Conservation (phyloP, 2,797 vertebrate species). For the Halcyon leucocephala region DNA sequence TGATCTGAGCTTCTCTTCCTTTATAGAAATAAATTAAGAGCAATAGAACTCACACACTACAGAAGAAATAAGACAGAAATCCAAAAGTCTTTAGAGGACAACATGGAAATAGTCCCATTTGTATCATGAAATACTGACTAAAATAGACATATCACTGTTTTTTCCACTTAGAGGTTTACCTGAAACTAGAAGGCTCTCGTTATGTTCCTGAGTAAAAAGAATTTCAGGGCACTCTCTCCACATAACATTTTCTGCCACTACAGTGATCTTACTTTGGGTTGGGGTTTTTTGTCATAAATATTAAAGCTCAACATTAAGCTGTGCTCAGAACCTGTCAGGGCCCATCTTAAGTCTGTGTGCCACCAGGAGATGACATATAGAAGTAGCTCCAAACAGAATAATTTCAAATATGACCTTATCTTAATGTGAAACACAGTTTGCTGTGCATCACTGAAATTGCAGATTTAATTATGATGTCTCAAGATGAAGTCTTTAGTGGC, state of each 20-base stretch:
- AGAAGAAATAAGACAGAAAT: background rate
- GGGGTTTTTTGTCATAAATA: background rate
- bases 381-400: background rate
- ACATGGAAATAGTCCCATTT: background rate
- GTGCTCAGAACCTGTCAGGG: background rate
- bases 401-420: background rate
- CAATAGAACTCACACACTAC: background rate
- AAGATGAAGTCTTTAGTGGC: background rate
- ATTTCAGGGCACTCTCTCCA: background rate
- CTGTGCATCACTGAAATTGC: background rate
- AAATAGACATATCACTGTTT: background rate
- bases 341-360: background rate
- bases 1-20: background rate
- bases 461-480: background rate
- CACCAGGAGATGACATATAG: background rate
- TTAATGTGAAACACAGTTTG: background rate
- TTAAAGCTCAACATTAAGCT: background rate
- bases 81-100: background rate
- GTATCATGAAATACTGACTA: background rate
- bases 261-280: background rate
- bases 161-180: background rate
- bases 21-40: background rate
- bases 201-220: background rate
- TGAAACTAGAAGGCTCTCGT: background rate
- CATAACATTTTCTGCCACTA: background rate